Conservation (phyloP, 1,140 invertebrate genomes). For the Drosophila guanche region DNA sequence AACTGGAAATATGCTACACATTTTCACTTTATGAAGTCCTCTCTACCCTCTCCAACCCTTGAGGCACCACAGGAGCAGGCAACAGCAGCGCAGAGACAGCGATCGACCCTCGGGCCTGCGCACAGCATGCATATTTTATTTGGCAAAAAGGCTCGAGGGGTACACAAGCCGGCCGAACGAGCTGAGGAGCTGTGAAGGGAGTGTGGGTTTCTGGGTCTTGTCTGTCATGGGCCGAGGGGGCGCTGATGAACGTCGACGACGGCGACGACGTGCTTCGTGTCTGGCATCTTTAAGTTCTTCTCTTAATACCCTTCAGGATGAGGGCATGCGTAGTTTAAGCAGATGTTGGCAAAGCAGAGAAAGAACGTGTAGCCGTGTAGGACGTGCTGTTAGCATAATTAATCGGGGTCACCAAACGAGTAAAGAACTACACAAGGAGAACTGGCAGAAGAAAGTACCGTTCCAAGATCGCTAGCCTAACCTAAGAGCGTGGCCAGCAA, state of each 20-base stretch:
- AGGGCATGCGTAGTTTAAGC: background rate
- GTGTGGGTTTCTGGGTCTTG: conserved; percentile 28
- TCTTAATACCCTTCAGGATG: background rate
- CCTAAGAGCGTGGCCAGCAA: too few relatives aligned
- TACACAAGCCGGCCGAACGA: conserved; percentile 22
- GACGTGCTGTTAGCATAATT: too few relatives aligned
- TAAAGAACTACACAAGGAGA: too few relatives aligned
- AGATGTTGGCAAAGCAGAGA: too few relatives aligned
- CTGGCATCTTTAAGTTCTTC: conserved; percentile 70
- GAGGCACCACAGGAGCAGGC: conserved; percentile 44
- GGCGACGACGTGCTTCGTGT: conserved; percentile 64
- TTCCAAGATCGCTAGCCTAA: too few relatives aligned
- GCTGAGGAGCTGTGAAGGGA: conserved; percentile 1
- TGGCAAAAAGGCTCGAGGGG: conserved; percentile 55
- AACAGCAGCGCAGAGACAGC: conserved; percentile 37
- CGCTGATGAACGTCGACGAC: conserved; percentile 64
- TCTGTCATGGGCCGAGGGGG: conserved; percentile 58
- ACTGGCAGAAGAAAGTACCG: too few relatives aligned
- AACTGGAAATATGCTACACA: conserved; percentile 69
- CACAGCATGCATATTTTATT: conserved; percentile 75
- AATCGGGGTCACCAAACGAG: too few relatives aligned
- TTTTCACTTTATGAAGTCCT: conserved; percentile 74
- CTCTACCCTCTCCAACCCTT: conserved; percentile 15
- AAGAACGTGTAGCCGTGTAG: too few relatives aligned
- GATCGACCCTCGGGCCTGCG: conserved; percentile 53